These are phyloP conservation scores for Hedychridium roseum DNA, from an alignment of 2,888 invertebrate genomes.

Conservation along the genomic window DNA sequence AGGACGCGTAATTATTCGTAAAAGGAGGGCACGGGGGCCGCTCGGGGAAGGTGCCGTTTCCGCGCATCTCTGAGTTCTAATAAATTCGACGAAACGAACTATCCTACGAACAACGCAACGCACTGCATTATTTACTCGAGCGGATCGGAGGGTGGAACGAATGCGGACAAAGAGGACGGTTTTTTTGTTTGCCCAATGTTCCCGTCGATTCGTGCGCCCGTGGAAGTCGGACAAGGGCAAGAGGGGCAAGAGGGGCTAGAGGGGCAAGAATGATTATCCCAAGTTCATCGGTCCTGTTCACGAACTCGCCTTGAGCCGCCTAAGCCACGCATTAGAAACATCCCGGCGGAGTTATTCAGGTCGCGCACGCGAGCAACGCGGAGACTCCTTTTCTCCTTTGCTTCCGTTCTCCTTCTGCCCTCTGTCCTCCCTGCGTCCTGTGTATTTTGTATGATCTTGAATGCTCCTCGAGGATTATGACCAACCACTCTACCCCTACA, in stretches of 20 bases:
- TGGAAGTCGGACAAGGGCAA: not conserved
- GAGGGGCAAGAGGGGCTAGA: constrained; percentile 2
- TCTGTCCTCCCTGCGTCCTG: constrained; percentile 11
- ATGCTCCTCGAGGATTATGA: constrained; percentile 53
- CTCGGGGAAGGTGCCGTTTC: too few relatives aligned
- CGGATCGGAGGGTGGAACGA: not conserved
- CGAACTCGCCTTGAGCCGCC: constrained; percentile 32
- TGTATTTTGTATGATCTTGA: constrained; percentile 51
- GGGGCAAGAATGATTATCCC: constrained; percentile 30
- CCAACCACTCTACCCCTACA: constrained; percentile 17
- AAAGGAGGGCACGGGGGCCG: too few relatives aligned
- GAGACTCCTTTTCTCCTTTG: constrained; percentile 34
- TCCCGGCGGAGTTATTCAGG: constrained; percentile 49
- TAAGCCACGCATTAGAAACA: constrained; percentile 55
- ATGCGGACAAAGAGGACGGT: too few relatives aligned
- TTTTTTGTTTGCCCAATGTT: too few relatives aligned
- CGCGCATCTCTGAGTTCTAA: too few relatives aligned
- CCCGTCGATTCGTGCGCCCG: too few relatives aligned
- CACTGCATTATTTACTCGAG: not conserved
- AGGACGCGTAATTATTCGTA: too few relatives aligned
- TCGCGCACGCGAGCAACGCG: too few relatives aligned
- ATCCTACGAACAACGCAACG: not conserved
- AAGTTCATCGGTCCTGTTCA: constrained; percentile 44
- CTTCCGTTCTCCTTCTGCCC: constrained; percentile 1
- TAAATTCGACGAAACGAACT: too few relatives aligned